Evolutionary conservation across 2,113 vertebrate species (phyloP).

Genomic region (Toxotes jaculatrix): DNA sequence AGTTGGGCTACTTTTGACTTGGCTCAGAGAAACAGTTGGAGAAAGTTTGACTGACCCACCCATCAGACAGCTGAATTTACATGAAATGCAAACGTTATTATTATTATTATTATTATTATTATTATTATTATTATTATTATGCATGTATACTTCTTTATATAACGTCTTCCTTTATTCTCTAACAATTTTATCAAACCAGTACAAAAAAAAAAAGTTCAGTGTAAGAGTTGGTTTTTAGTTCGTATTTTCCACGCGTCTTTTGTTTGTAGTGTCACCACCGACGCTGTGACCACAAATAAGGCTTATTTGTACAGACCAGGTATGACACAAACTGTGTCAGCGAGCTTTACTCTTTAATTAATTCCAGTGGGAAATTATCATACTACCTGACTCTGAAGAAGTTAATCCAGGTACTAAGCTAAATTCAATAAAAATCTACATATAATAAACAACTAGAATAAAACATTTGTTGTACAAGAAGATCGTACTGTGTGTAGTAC

Average conservation of each 20-base stretch:
- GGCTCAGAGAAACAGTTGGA: conserved; percentile 48
- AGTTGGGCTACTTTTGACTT: conserved; percentile 60
- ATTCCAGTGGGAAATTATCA: neutral
- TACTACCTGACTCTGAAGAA: neutral
- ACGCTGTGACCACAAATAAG: neutral
- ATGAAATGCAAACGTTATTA: neutral
- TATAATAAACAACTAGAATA: neutral
- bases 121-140: neutral
- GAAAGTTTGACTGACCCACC: conserved; percentile 62
- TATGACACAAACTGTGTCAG: neutral
- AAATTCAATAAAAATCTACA: neutral
- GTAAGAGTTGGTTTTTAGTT: no score
- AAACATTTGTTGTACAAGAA: no score
- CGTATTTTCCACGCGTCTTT: no score
- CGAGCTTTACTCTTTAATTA: neutral
- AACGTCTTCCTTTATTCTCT: neutral
- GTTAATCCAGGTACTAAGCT: neutral
- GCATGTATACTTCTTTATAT: neutral
- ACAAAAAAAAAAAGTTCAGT: no score
- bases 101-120: neutral
- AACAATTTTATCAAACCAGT: neutral
- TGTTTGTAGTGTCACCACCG: no score
- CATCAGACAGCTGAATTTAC: no score
- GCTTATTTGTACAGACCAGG: neutral
- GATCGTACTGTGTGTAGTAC: no score